phyloP scores from a whole-genome alignment of 2,888 invertebrate genomes.

The Hoplodrina ambigua region DNA sequence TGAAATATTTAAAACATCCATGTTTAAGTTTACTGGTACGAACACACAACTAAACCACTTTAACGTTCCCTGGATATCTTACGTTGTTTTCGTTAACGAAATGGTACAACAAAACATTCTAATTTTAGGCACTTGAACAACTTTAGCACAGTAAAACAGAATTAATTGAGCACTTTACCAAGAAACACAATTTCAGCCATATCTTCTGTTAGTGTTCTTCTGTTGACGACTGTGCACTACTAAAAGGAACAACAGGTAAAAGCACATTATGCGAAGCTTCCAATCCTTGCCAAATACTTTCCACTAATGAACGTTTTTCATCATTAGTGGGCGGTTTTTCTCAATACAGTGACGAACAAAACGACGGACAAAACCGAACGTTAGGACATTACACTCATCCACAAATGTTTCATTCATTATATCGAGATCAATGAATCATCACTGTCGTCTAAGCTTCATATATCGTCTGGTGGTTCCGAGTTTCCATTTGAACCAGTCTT shows the following conservation, averaged over 20 bases:
- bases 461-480: constrained; percentile 50
- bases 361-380: constrained; percentile 68
- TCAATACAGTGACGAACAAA: constrained; percentile 63
- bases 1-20: constrained; percentile 3
- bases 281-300: constrained; percentile 83
- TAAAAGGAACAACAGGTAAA: constrained; percentile 76
- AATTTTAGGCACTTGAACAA: constrained; percentile 37
- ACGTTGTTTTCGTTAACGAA: constrained; percentile 28
- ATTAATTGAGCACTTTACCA: constrained; percentile 76
- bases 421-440: constrained; percentile 74
- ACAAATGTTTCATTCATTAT: constrained; percentile 73
- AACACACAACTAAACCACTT: constrained; percentile 26
- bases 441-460: constrained; percentile 60
- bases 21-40: constrained; percentile 15
- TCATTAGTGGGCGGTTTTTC: constrained; percentile 73
- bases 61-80: constrained; percentile 18
- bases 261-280: constrained; percentile 74
- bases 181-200: constrained; percentile 83
- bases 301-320: constrained; percentile 78
- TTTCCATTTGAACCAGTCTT: constrained; percentile 59
- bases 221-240: constrained; percentile 80
- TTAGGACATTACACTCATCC: constrained; percentile 75
- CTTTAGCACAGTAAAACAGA: constrained; percentile 40
- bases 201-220: constrained; percentile 76
- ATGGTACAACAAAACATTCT: constrained; percentile 17